Percentiles rank a stretch among this genome's conserved stretches.
Evolutionary conservation across 2,888 invertebrate species (phyloP).

Genomic region (Erannis defoliaria): DNA sequence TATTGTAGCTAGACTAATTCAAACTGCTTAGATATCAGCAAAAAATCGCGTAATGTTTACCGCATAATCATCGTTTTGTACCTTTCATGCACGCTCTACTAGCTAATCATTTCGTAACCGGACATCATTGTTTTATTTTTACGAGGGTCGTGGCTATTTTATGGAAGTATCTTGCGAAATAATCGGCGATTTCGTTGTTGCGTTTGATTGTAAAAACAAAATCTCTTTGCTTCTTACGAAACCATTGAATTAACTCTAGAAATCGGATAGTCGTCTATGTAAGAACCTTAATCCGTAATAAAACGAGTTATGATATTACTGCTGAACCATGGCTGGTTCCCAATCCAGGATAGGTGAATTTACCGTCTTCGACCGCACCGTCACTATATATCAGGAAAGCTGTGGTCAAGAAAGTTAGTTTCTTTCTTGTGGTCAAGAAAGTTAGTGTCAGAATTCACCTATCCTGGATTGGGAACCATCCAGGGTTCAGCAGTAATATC

Average conservation of each 20-base stretch:
- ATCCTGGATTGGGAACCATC: too few relatives aligned
- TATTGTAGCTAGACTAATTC: slow-evolving; percentile 39
- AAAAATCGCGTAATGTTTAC: slow-evolving; percentile 24
- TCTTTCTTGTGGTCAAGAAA: too few relatives aligned
- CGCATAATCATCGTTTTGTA: slow-evolving; percentile 34
- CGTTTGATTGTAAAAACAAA: background rate
- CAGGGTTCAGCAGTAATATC: too few relatives aligned
- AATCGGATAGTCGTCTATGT: background rate
- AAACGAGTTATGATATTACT: too few relatives aligned
- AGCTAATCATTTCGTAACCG: slow-evolving; percentile 68
- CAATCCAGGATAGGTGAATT: too few relatives aligned
- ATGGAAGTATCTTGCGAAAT: slow-evolving; percentile 36
- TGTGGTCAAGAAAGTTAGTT: too few relatives aligned
- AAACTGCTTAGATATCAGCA: slow-evolving; percentile 29
- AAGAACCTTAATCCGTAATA: too few relatives aligned
- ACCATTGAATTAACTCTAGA: background rate
- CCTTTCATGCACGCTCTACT: slow-evolving; percentile 72
- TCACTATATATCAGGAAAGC: too few relatives aligned
- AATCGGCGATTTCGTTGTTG: slow-evolving; percentile 15
- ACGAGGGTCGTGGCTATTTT: slow-evolving; percentile 43
- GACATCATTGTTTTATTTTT: slow-evolving; percentile 68
- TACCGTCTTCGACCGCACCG: too few relatives aligned
- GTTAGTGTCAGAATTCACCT: too few relatives aligned
- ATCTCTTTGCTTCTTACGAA: background rate
- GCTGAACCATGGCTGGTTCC: too few relatives aligned